phyloP scores from a whole-genome alignment of 37 sponge, comb jelly and placozoan species.

The Ephydatia muelleri region DNA sequence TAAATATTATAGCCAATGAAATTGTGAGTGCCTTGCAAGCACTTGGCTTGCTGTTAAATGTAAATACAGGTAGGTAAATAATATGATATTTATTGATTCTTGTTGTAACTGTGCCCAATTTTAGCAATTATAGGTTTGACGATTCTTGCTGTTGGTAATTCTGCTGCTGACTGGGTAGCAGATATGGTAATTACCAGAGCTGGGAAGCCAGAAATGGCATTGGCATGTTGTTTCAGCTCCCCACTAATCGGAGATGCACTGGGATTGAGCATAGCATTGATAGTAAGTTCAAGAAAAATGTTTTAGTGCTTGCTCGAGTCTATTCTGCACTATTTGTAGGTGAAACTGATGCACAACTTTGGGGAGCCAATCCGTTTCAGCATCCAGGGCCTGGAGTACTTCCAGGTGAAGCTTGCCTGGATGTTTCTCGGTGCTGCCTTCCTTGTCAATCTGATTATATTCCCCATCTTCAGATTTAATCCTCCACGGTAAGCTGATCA shows the following conservation, averaged over 20 bases:
- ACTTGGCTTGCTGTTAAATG: slow-evolving; percentile 69
- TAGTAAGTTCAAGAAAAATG: slow-evolving; percentile 47
- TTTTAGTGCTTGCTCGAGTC: background rate
- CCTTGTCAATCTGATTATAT: slow-evolving; percentile 31
- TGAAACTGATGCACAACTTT: slow-evolving; percentile 1
- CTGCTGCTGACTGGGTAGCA: slow-evolving; percentile 91
- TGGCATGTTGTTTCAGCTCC: slow-evolving; percentile 92
- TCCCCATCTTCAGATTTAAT: slow-evolving; percentile 60
- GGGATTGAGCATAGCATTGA: slow-evolving; percentile 85
- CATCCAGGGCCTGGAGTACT: background rate
- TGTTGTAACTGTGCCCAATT: background rate
- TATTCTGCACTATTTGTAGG: slow-evolving; percentile 7
- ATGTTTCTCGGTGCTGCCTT: slow-evolving; percentile 64
- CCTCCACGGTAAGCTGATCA: slow-evolving; percentile 66
- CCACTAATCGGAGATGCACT: slow-evolving; percentile 88
- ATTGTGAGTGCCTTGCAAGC: slow-evolving; percentile 73
- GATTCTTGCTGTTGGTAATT: slow-evolving; percentile 90
- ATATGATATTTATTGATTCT: background rate
- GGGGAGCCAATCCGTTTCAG: slow-evolving; percentile 11
- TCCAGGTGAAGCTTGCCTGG: slow-evolving; percentile 78
- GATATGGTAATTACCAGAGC: slow-evolving; percentile 87
- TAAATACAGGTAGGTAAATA: slow-evolving; percentile 72
- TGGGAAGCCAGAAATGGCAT: slow-evolving; percentile 87
- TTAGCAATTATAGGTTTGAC: slow-evolving; percentile 88
- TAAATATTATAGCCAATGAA: slow-evolving; percentile 85